Evolutionary conservation across 2,888 invertebrate species (phyloP).

Genomic region (Disparrhopalites patrizii): DNA sequence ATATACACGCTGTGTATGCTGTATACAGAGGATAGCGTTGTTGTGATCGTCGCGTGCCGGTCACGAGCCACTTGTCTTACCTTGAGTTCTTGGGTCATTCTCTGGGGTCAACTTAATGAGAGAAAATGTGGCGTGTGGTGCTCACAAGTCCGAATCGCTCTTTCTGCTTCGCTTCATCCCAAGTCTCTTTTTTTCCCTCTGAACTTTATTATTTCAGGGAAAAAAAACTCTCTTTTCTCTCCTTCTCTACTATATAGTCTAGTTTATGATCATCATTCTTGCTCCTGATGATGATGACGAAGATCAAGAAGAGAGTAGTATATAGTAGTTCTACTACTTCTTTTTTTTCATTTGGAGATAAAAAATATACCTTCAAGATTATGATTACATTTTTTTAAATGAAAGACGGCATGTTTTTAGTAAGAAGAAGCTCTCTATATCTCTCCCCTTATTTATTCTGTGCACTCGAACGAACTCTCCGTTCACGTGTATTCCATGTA

Average conservation of each 20-base stretch:
- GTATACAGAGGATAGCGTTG: no score
- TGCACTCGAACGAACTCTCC: no score
- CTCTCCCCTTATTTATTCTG: no score
- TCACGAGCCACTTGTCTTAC: slow-evolving; percentile 28
- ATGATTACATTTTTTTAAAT: no score
- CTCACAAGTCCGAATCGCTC: slow-evolving; percentile 26
- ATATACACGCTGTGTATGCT: no score
- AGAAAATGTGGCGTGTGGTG: slow-evolving; percentile 29
- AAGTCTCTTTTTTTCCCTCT: neutral
- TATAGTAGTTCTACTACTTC: no score
- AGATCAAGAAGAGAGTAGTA: neutral
- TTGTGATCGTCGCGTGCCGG: slow-evolving; percentile 23
- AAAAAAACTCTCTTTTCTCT: neutral
- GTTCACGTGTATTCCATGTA: no score
- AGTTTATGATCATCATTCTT: neutral
- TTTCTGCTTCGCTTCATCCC: slow-evolving; percentile 18
- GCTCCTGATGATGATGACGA: neutral
- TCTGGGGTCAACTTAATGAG: slow-evolving; percentile 29
- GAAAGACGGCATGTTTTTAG: no score
- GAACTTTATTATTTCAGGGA: no score
- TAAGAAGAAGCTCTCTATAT: no score
- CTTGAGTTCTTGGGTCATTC: slow-evolving; percentile 29
- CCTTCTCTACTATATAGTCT: neutral
- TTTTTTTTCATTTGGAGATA: no score
- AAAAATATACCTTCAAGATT: no score